Conservation (phyloP, 2,113 vertebrate genomes). For the Falco punctatus region DNA sequence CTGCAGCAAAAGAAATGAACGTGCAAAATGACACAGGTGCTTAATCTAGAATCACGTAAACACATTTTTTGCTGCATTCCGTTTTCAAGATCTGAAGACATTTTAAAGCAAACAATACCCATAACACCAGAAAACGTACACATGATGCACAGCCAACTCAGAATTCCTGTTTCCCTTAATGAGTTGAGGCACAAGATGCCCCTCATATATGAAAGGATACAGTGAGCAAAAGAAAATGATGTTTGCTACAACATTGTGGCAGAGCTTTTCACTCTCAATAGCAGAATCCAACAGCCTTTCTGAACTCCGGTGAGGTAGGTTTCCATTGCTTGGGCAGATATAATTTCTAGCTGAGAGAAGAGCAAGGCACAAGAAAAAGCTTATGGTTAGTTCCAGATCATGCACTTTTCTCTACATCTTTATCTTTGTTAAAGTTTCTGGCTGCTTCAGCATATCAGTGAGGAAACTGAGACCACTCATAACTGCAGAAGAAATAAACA, state of each 20-base stretch:
- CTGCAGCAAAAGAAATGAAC: neutral
- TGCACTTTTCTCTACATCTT: neutral
- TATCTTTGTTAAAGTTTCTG: neutral
- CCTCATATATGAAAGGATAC: accelerated
- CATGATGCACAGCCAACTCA: accelerated
- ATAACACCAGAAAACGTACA: neutral
- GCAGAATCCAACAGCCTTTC: neutral
- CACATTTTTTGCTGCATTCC: neutral
- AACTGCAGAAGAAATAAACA: neutral
- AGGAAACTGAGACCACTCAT: neutral
- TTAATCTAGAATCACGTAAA: neutral
- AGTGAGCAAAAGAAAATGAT: accelerated
- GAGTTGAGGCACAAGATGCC: too few species aligned
- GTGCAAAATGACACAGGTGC: neutral
- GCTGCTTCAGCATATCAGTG: accelerated
- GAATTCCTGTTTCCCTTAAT: neutral
- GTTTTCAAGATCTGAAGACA: neutral
- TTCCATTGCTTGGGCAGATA: neutral
- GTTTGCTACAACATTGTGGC: too few species aligned
- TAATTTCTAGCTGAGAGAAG: neutral
- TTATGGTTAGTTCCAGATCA: neutral
- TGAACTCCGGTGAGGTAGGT: too few species aligned
- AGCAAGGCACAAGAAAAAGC: neutral
- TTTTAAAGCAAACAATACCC: neutral
- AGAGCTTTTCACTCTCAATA: neutral